Conservation (phyloP, 1,140 invertebrate genomes). For the Drosophila willistoni region DNA sequence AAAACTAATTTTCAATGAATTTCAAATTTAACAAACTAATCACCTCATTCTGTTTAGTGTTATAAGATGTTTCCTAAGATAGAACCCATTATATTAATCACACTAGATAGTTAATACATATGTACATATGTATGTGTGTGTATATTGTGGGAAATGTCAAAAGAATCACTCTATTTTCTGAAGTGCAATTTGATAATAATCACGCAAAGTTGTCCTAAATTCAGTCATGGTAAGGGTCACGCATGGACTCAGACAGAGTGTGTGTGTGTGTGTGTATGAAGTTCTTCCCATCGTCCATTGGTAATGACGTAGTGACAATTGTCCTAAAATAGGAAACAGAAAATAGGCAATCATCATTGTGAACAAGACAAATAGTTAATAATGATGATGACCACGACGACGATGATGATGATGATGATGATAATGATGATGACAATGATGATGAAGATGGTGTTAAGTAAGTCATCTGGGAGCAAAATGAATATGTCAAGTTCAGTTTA, state of each 20-base stretch:
- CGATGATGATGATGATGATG: neutral
- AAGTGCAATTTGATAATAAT: neutral
- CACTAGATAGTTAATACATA: too few relatives aligned
- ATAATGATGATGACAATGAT: neutral
- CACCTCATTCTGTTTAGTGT: too few relatives aligned
- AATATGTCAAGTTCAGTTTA: slow-evolving; percentile 1
- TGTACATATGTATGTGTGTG: too few relatives aligned
- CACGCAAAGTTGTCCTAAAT: slow-evolving; percentile 1
- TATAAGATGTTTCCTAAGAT: too few relatives aligned
- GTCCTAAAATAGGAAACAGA: neutral
- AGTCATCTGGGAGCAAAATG: neutral
- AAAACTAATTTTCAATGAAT: slow-evolving; percentile 12
- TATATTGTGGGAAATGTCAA: too few relatives aligned
- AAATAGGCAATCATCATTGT: neutral
- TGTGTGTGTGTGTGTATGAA: too few relatives aligned
- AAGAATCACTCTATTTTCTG: neutral
- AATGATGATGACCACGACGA: neutral
- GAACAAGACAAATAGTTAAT: neutral
- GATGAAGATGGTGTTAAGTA: neutral
- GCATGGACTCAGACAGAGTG: neutral
- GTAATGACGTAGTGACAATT: neutral
- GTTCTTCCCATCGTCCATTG: neutral
- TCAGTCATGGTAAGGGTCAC: neutral
- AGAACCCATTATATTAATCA: too few relatives aligned
- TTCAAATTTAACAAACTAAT: neutral